Percentiles rank a stretch among this genome's conserved stretches.
These are phyloP conservation scores for Rambutsinella grinnellia DNA, from an alignment of 2,888 invertebrate genomes.

Conservation along the genomic window DNA sequence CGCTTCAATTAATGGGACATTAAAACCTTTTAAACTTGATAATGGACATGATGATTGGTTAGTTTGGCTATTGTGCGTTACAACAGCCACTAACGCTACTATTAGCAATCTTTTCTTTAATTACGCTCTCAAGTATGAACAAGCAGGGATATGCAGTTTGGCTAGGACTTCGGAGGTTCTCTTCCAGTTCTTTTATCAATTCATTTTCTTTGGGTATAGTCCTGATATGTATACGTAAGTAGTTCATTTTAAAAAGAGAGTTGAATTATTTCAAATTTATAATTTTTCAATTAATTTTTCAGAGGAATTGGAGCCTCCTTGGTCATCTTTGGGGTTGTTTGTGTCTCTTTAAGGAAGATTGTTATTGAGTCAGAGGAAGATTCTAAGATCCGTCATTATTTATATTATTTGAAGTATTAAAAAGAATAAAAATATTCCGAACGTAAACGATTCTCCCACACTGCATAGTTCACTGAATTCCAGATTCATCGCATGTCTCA, in stretches of 20 bases:
- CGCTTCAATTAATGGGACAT: background rate
- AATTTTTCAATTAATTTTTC: slow-evolving; percentile 12
- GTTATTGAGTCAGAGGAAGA: slow-evolving; percentile 24
- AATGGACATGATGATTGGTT: no score
- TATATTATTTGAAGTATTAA: slow-evolving; percentile 13
- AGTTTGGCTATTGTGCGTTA: background rate
- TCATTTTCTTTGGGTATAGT: slow-evolving; percentile 9
- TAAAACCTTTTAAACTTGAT: background rate
- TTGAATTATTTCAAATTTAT: no score
- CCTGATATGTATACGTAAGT: slow-evolving; percentile 17
- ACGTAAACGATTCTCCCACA: no score
- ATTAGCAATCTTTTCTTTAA: slow-evolving; percentile 19
- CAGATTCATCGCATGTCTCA: no score
- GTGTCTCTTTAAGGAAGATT: slow-evolving; percentile 31
- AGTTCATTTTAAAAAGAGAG: no score
- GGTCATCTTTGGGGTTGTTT: slow-evolving; percentile 30
- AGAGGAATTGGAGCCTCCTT: slow-evolving; percentile 23
- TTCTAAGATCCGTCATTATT: slow-evolving; percentile 23
- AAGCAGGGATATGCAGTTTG: slow-evolving; percentile 29
- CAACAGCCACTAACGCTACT: slow-evolving; percentile 2
- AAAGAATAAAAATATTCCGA: background rate
- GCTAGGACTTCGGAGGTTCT: slow-evolving; percentile 32
- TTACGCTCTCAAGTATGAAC: slow-evolving; percentile 20
- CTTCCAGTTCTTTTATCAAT: slow-evolving; percentile 33
- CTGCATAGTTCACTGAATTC: no score